Evolutionary conservation across 2,797 vertebrate species (phyloP).

Genomic region (Cyclura pinguis): DNA sequence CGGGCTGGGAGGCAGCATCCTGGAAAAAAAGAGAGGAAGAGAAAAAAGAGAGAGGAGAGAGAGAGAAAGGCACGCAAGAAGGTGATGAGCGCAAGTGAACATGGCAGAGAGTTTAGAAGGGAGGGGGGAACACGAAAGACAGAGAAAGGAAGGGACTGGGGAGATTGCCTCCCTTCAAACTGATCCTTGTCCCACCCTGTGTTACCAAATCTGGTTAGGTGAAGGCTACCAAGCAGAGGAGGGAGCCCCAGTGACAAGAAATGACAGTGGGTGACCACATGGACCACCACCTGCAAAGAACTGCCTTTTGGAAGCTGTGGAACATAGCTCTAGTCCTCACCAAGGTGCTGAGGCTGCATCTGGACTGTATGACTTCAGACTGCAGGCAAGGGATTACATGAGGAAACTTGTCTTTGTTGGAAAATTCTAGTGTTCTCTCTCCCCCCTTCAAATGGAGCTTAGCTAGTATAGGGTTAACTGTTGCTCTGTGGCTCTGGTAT

Average conservation of each 20-base stretch:
- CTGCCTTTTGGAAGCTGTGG: neutral
- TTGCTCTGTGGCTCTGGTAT: no score
- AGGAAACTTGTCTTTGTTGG: neutral
- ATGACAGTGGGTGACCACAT: no score
- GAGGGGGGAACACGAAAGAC: conserved; percentile 62
- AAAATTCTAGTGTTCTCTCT: no score
- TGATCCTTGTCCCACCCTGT: neutral
- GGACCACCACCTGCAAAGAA: neutral
- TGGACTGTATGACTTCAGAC: neutral
- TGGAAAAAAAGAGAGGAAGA: conserved; percentile 65
- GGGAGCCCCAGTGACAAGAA: neutral
- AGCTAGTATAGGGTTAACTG: no score
- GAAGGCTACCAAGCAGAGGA: no score
- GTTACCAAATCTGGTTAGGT: neutral
- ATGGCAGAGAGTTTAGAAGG: conserved; percentile 49
- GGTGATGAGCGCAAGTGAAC: conserved; percentile 67
- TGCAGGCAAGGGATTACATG: neutral
- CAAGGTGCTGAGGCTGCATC: no score
- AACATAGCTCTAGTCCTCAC: neutral
- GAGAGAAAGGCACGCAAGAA: conserved; percentile 60
- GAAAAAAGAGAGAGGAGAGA: conserved; percentile 48
- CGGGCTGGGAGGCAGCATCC: conserved; percentile 65
- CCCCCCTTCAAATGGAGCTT: no score
- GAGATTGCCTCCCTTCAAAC: neutral
- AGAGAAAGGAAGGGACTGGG: conserved; percentile 32